phyloP scores from a whole-genome alignment of 2,888 invertebrate species.

The Dastarcus helophoroides region DNA sequence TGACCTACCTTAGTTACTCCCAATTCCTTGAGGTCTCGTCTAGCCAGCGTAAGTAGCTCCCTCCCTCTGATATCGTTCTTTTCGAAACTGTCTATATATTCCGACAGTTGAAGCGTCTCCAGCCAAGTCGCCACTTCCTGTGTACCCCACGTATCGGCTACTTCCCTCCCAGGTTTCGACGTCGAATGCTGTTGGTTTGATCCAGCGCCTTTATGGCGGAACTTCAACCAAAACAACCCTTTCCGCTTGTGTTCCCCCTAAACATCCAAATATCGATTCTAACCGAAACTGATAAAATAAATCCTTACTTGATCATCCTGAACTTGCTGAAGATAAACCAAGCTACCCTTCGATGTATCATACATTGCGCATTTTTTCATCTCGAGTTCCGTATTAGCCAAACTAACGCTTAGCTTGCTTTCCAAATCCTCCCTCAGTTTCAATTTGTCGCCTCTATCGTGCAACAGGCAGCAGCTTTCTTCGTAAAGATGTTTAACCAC shows the following conservation, averaged over 20 bases:
- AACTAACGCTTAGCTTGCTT: slow-evolving; percentile 51
- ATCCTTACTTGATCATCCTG: slow-evolving; percentile 40
- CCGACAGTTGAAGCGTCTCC: slow-evolving; percentile 74
- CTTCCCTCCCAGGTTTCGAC: slow-evolving; percentile 39
- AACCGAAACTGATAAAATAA: not conserved
- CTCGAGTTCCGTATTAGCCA: slow-evolving; percentile 62
- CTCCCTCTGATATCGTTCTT: slow-evolving; percentile 86
- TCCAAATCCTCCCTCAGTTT: slow-evolving; percentile 56
- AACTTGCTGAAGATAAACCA: slow-evolving; percentile 46
- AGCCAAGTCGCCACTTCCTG: slow-evolving; percentile 87
- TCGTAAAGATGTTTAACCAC: slow-evolving; percentile 55
- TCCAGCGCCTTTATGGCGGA: slow-evolving; percentile 39
- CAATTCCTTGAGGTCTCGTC: slow-evolving; percentile 79
- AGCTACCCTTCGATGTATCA: slow-evolving; percentile 41
- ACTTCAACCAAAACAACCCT: slow-evolving; percentile 59
- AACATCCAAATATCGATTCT: not conserved
- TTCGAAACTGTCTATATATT: slow-evolving; percentile 84
- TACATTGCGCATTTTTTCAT: slow-evolving; percentile 56
- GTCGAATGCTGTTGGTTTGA: slow-evolving; percentile 39
- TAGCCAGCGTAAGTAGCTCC: slow-evolving; percentile 74
- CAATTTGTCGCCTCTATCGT: slow-evolving; percentile 55
- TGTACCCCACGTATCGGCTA: slow-evolving; percentile 62
- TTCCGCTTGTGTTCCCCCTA: slow-evolving; percentile 43
- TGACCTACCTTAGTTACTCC: slow-evolving; percentile 94
- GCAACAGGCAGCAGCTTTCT: slow-evolving; percentile 57